phyloP scores from a whole-genome alignment of 2,113 vertebrate genomes.

The Labeo rohita region DNA sequence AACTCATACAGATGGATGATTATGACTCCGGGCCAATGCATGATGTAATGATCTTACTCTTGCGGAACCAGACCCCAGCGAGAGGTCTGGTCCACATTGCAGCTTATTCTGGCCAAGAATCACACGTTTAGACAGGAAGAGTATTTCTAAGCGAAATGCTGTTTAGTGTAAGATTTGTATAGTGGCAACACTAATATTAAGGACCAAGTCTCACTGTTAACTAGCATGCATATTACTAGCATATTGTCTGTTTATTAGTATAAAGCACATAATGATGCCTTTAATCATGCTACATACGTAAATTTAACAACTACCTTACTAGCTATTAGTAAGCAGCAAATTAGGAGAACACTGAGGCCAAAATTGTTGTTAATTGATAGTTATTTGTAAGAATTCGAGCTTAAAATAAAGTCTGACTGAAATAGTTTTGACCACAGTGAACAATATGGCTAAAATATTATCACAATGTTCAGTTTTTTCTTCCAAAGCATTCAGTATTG shows the following conservation, averaged over 20 bases:
- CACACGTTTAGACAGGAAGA: neutral
- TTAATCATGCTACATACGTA: too few relatives aligned
- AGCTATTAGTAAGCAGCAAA: too few relatives aligned
- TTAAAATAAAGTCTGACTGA: too few relatives aligned
- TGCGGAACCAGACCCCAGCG: neutral
- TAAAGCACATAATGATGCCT: too few relatives aligned
- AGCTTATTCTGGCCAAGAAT: neutral
- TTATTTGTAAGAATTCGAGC: too few relatives aligned
- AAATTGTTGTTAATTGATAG: too few relatives aligned
- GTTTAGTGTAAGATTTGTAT: neutral
- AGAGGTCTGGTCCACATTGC: neutral
- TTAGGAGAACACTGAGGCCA: too few relatives aligned
- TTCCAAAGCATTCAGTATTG: neutral
- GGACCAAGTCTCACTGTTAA: too few relatives aligned
- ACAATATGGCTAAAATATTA: neutral
- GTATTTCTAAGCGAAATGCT: neutral
- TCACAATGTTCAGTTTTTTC: neutral
- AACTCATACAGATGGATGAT: conserved; percentile 24
- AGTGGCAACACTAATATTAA: too few relatives aligned
- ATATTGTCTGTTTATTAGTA: too few relatives aligned
- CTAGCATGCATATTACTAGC: too few relatives aligned
- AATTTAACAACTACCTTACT: too few relatives aligned
- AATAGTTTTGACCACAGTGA: neutral
- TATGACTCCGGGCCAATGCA: conserved; percentile 2
- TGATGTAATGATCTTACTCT: conserved; percentile 21